Base-by-base conservation (phyloP, 2,113 vertebrate genomes). In the Conger conger region DNA sequence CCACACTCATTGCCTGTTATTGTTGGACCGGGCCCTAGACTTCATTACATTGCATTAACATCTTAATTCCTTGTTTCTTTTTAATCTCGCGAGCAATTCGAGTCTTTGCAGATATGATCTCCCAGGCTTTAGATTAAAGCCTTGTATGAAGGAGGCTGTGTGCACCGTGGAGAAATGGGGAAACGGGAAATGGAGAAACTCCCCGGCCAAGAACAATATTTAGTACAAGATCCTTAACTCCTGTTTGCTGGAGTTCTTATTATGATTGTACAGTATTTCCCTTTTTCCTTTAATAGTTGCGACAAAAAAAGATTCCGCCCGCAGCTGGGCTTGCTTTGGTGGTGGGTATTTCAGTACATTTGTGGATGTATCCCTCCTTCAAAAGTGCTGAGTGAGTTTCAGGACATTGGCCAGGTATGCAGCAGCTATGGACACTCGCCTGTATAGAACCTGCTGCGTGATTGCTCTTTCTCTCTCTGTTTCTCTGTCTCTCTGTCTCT, bases 11-110 rank as follows among this genome's bases (percentile, higher is more conserved):
- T n/a, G 73, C 87, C 84, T 93, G 91, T 95, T 94, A 84, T 93
- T 89, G 88, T 92, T 94, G 93, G 93, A 91, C 87, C 30, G 0
- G 53, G 53, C 89, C 88, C 88, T 68, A 63, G 73, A 82, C 88
- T 84, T 92, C 89, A 93, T 94, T 94, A 93, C 92, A 86, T 85
- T 85, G 88, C 89, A 93, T 93, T 93, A 93, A 90, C 87, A 87
- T 88, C 92, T 93, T 91, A 92, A 90, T 90, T 89, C 68, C 85
- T 84, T n/a, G 88, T 88, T 92, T 89, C 89, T 90, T 93, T 92
- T 92, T 92, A 90, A 92, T 94, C 91, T 88, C 83, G 86, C 88
- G 77, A 79, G 87, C 80, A 83, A 83, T 82, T 88, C 77, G 42
- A 79, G 42, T 45, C 80, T 88, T 85, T 80, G 57, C 87, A 88